Evolutionary conservation across 2,113 vertebrate species (phyloP).

Genomic region (Buteo buteo): DNA sequence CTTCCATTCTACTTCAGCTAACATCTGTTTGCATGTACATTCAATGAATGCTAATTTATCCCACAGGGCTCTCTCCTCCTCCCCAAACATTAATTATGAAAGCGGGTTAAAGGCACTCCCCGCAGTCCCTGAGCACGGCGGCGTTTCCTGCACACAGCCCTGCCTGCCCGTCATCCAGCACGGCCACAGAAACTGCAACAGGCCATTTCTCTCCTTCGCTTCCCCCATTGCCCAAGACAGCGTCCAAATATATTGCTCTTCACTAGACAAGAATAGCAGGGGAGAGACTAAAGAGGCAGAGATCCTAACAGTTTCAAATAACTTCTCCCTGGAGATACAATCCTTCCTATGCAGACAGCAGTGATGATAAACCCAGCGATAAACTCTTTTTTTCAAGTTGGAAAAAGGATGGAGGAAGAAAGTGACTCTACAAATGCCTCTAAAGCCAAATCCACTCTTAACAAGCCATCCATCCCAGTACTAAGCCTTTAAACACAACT

Average conservation of each 20-base stretch:
- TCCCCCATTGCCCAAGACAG: not conserved
- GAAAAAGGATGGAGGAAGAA: not conserved
- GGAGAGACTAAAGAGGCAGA: not conserved
- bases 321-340: not conserved
- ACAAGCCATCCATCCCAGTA: not conserved
- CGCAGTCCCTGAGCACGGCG: not conserved
- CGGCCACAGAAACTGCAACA: not conserved
- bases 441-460: not conserved
- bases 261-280: not conserved
- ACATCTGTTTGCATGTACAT: not conserved
- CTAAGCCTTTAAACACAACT: not conserved
- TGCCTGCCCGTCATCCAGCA: not conserved
- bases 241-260: not conserved
- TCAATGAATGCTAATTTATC: not conserved
- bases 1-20: not conserved
- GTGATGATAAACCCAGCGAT: not conserved
- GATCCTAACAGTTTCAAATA: not conserved
- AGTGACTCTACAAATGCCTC: not conserved
- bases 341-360: not conserved
- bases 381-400: not conserved
- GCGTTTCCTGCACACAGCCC: not conserved
- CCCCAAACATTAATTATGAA: conserved; percentile 36
- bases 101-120: not conserved
- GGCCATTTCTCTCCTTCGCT: not conserved
- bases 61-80: not conserved